Evolutionary conservation across 2,888 invertebrate species (phyloP), one percentile per base, ranked within the genome.

Genomic region (Agrypnus murinus): DNA sequence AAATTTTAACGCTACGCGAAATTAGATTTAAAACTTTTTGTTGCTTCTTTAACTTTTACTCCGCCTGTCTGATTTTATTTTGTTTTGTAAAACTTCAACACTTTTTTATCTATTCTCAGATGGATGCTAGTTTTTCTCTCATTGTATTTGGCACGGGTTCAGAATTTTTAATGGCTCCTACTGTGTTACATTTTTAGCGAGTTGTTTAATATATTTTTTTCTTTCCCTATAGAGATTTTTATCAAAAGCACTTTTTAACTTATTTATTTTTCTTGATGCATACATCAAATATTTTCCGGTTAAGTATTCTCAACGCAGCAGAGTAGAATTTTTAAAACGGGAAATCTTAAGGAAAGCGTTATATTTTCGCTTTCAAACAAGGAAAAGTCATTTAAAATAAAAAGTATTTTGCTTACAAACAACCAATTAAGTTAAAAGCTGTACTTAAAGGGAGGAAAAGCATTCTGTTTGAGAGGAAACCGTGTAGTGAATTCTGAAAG

Each of bases 341-440:
- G 5, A 25, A 25, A 25, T 2, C 5, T 2, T 25, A 25, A 7
- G 32, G 25, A 31, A 15, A 8, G 36, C 15, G 15, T 36, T 36
- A 55, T 36, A 55, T 55, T 55, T 55, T 55, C 50, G 55, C 55
- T 55, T 55, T 34, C 36, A 34, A 55, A 58, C 58, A 58, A 58
- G 58, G 58, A 57, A 25, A 57, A 57, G 55, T 57, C 53, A 57
- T 55, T 65, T 65, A 32, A 57, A 57, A 57, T 57, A 50, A 55
- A 65, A 65, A 65, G 65, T 57, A 45, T 65, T 65, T 65, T 65
- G 65, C 48, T 59, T 48, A 60, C 59, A 67, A 67, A 60, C 50
- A 53, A 53, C 43, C 67, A 67, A 67, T 67, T 67, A 67, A 60
- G 67, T 60, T 67, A 53, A 67, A 67, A 67, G 67, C 67, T 38